Percentiles rank a stretch among this genome's conserved stretches.
Conservation (phyloP, 2,888 invertebrate species). For the Kuschelorhynchus macadamiae region DNA sequence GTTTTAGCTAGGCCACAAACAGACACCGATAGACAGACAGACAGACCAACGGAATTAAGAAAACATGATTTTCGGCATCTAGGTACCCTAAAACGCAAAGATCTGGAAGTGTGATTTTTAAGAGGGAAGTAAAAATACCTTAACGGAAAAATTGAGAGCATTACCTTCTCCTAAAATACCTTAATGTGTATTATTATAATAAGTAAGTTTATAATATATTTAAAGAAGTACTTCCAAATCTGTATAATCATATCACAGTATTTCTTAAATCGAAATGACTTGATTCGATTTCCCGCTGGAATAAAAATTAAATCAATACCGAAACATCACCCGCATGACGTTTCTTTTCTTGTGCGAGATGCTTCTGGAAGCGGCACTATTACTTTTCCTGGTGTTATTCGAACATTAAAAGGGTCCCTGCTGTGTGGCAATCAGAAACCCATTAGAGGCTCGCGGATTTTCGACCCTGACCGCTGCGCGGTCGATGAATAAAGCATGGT, state of each 20-base stretch:
- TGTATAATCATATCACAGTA: neutral
- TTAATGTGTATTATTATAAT: too few relatives aligned
- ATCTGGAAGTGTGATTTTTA: too few relatives aligned
- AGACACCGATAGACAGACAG: too few relatives aligned
- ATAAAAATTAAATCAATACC: conserved; percentile 37
- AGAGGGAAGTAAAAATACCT: too few relatives aligned
- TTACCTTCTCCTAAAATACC: too few relatives aligned
- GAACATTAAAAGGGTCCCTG: conserved; percentile 58
- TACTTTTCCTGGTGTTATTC: conserved; percentile 53
- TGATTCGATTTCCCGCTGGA: conserved; percentile 10
- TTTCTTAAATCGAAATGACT: neutral
- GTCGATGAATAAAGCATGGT: conserved; percentile 58
- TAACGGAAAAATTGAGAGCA: too few relatives aligned
- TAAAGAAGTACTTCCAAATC: too few relatives aligned
- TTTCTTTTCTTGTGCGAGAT: conserved; percentile 37
- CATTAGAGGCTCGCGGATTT: conserved; percentile 65
- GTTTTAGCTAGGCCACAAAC: too few relatives aligned
- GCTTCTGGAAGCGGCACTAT: conserved; percentile 43
- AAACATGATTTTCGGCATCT: too few relatives aligned
- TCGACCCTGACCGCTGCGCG: conserved; percentile 61
- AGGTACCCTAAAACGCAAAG: too few relatives aligned
- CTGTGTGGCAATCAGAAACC: conserved; percentile 65
- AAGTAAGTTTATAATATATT: too few relatives aligned
- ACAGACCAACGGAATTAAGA: too few relatives aligned
- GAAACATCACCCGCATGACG: conserved; percentile 32